Percentiles rank a stretch among this genome's conserved stretches.
These are phyloP conservation scores for Orgyia antiqua DNA, from an alignment of 2,888 invertebrate genomes.

Conservation along the genomic window DNA sequence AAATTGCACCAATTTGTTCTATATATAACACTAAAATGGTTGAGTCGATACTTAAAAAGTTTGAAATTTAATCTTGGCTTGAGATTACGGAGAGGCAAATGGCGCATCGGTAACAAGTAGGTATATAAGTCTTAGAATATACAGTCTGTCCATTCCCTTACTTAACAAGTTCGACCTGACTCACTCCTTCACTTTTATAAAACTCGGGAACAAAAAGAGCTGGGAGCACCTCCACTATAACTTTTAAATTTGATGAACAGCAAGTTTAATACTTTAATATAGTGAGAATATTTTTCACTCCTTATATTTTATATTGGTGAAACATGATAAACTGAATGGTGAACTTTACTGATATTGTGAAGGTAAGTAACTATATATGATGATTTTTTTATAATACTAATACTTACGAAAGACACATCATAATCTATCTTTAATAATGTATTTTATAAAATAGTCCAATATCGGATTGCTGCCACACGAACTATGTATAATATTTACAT, in stretches of 20 bases:
- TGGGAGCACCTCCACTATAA: constrained; percentile 30
- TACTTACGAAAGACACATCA: too few relatives aligned
- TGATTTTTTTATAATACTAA: too few relatives aligned
- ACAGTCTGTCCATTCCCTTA: constrained; percentile 34
- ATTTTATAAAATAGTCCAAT: too few relatives aligned
- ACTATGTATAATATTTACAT: too few relatives aligned
- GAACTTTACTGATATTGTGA: too few relatives aligned
- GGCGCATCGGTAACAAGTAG: constrained; percentile 13
- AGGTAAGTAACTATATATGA: too few relatives aligned
- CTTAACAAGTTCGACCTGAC: constrained; percentile 43
- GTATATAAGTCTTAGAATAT: constrained; percentile 4
- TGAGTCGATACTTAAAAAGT: constrained; percentile 56
- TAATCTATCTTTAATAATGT: too few relatives aligned
- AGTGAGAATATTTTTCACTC: constrained; percentile 33
- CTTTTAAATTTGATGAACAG: constrained; percentile 51
- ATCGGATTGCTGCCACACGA: too few relatives aligned
- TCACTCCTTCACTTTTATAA: constrained; percentile 35
- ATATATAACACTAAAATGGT: constrained; percentile 52
- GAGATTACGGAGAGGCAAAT: constrained; percentile 43
- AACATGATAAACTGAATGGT: too few relatives aligned
- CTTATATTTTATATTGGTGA: constrained; percentile 20
- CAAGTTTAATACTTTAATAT: constrained; percentile 38
- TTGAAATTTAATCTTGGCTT: constrained; percentile 61
- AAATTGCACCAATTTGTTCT: constrained; percentile 27
- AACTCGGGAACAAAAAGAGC: constrained; percentile 22